A percentile compares a stretch with the other conserved stretches of the same genome.
phyloP scores from a whole-genome alignment of 2,888 invertebrate species.

The Tenthredo scrophulariae region DNA sequence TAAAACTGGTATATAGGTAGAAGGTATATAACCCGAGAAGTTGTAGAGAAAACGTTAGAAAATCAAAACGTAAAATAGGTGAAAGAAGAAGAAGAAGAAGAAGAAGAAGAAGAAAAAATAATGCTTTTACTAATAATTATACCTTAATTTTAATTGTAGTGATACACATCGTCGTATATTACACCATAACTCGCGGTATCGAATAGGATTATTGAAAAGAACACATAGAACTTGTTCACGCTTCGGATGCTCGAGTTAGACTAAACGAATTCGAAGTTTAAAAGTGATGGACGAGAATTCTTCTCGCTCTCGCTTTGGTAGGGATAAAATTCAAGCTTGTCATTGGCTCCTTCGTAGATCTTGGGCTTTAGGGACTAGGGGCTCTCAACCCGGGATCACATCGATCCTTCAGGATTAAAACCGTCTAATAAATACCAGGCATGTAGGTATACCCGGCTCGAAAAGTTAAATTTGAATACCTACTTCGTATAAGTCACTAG shows the following conservation, averaged over 20 bases:
- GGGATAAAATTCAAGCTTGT: constrained; percentile 39
- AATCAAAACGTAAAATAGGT: not conserved
- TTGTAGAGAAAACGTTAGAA: not conserved
- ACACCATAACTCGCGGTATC: not conserved
- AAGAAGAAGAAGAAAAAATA: too few relatives aligned
- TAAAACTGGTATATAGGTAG: not conserved
- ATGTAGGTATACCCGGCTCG: not conserved
- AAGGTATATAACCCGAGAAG: constrained; percentile 41
- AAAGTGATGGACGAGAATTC: constrained; percentile 15
- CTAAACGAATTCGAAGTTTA: constrained; percentile 11
- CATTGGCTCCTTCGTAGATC: constrained; percentile 43
- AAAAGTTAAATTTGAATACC: not conserved
- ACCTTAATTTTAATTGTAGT: constrained; percentile 64
- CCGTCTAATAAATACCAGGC: not conserved
- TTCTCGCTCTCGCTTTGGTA: constrained; percentile 21
- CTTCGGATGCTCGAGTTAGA: constrained; percentile 28
- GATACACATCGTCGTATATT: constrained; percentile 65
- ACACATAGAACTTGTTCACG: not conserved
- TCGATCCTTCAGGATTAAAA: not conserved
- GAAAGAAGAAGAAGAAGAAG: too few relatives aligned
- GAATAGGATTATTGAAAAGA: not conserved
- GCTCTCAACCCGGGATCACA: constrained; percentile 30
- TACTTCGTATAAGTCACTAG: not conserved
- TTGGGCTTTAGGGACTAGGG: constrained; percentile 30
- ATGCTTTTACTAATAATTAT: constrained; percentile 20